phyloP scores from a whole-genome alignment of 2,888 invertebrate genomes.

The Amiota mariae region DNA sequence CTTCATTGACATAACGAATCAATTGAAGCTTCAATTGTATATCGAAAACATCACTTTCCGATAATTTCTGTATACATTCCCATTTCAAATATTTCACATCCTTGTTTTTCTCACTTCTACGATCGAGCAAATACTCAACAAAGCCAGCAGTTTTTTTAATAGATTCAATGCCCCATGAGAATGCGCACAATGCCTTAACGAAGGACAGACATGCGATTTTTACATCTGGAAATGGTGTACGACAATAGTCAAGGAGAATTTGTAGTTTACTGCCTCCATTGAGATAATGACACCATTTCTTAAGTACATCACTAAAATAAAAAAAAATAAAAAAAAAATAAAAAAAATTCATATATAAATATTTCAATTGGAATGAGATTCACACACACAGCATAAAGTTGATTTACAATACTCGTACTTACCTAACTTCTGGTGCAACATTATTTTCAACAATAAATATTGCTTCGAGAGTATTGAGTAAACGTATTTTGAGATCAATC shows the following conservation, averaged over 20 bases:
- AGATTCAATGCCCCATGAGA: constrained; percentile 86
- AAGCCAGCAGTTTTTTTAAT: constrained; percentile 82
- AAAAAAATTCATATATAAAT: too few species aligned
- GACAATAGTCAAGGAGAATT: constrained; percentile 76
- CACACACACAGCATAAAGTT: not conserved
- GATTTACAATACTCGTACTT: constrained; percentile 42
- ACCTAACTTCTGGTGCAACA: constrained; percentile 67
- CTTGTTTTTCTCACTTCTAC: constrained; percentile 81
- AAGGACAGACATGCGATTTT: constrained; percentile 80
- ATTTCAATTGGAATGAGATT: not conserved
- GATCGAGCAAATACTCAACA: constrained; percentile 85
- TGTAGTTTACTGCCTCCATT: constrained; percentile 76
- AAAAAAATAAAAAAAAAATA: too few species aligned
- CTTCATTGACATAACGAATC: constrained; percentile 82
- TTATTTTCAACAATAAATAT: constrained; percentile 74
- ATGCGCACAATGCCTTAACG: constrained; percentile 79
- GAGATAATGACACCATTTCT: constrained; percentile 78
- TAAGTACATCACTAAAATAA: constrained; percentile 74
- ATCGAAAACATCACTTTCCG: constrained; percentile 78
- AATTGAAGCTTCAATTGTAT: constrained; percentile 78
- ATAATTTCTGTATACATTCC: constrained; percentile 79
- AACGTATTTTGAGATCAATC: constrained; percentile 80
- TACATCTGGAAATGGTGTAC: constrained; percentile 88
- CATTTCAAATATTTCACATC: constrained; percentile 78
- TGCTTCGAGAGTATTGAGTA: constrained; percentile 79